Evolutionary conservation across 2,797 vertebrate genomes (phyloP), one percentile per base, ranked within the genome.

Genomic region (Pantherophis alleghaniensis): DNA sequence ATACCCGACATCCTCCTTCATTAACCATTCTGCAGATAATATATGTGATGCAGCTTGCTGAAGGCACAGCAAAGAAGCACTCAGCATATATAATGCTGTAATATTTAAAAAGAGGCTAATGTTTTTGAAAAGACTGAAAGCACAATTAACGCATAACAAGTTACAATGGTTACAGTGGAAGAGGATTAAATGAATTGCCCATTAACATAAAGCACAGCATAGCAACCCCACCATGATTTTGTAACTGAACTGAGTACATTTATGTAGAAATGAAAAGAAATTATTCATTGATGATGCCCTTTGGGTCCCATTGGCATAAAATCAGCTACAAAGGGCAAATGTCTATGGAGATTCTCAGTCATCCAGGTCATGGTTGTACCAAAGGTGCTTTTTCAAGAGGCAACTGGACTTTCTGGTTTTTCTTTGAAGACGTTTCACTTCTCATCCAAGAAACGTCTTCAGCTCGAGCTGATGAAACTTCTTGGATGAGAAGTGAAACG

Each of bases 181-280:
- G 69, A 94, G 94, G 89, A 16, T 86, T 26, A 86, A 42, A 12
- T 53, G 47, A 83, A 57, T 95, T 87, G 92, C 94, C 91, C 53
- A 92, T 95, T 94, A 95, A 83, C 3, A 1, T 53, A 18, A 59
- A 87, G 26, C 42, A 55, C 2, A 56, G 10, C 42, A 87, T 20
- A 86, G 22, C 10, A 47, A 28, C 13, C 18, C n/a, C 7, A 12
- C 37, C 37, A 24, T 1, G 20, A 4, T 83, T 89, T 60, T 56
- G 59, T 6, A 32, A 86, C 1, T 86, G n/a, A 60, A 74, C 18
- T 18, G 4, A n/a, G 56, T 10, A 42, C 42, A 42, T 42, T 42
- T 42, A 13, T 32, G 61, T 56, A 90, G 47, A 55, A 87, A 87
- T 56, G 24, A 88, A 79, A 90, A 83, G 13, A 26, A 28, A 60